A percentile compares a stretch with the other conserved stretches of the same genome.
phyloP scores from a whole-genome alignment of 2,888 invertebrate genomes.

The Hydroisotoma schaefferi region DNA sequence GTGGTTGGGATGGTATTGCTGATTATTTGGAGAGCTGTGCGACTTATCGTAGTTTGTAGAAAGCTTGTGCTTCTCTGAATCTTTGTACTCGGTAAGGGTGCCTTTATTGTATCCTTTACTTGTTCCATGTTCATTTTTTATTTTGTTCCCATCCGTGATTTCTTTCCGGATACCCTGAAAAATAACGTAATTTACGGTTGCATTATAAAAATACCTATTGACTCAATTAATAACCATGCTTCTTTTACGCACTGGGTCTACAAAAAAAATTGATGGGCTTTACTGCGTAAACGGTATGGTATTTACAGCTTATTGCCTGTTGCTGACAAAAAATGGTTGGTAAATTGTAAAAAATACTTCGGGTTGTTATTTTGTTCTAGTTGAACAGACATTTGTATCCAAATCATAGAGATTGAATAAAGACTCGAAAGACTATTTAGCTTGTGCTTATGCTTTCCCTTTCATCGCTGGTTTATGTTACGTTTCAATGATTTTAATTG shows the following conservation, averaged over 20 bases:
- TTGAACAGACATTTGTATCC: too few relatives aligned
- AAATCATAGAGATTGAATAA: too few relatives aligned
- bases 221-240: too few relatives aligned
- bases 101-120: slow-evolving; percentile 44
- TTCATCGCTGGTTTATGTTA: slow-evolving; percentile 2
- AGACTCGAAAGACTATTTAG: neutral
- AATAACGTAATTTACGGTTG: too few relatives aligned
- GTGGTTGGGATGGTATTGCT: slow-evolving; percentile 28
- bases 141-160: slow-evolving; percentile 43
- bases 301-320: too few relatives aligned
- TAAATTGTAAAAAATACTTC: too few relatives aligned
- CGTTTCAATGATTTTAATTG: neutral
- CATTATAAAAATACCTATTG: too few relatives aligned
- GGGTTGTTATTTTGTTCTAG: too few relatives aligned
- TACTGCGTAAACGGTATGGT: too few relatives aligned
- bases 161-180: slow-evolving; percentile 43
- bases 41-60: slow-evolving; percentile 27
- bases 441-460: slow-evolving; percentile 3
- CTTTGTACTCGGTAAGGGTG: slow-evolving; percentile 32
- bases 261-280: too few relatives aligned
- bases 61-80: slow-evolving; percentile 39
- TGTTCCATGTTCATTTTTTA: slow-evolving; percentile 45
- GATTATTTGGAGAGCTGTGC: slow-evolving; percentile 17
- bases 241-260: too few relatives aligned
- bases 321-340: too few relatives aligned